Percentiles rank a stretch among this genome's conserved stretches.
Evolutionary conservation across 2,888 invertebrate genomes (phyloP).

Genomic region (Polyommatus iphigenia): DNA sequence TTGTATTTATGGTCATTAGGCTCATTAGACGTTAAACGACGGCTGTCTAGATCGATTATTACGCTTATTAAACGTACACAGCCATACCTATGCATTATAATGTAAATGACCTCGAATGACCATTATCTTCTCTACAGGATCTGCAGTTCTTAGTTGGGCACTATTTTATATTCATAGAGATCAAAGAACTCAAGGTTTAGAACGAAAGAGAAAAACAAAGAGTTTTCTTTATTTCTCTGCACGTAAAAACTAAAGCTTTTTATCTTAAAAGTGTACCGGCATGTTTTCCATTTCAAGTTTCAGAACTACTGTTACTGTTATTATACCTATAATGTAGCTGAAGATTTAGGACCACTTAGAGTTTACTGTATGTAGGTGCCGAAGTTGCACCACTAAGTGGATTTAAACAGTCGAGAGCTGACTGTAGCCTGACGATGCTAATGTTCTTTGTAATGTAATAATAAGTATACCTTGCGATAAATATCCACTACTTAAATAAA

Average conservation of each 20-base stretch:
- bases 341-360: conserved; percentile 8
- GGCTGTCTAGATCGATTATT: neutral
- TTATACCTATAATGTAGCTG: neutral
- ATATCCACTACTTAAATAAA: too few relatives aligned
- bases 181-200: too few relatives aligned
- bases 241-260: too few relatives aligned
- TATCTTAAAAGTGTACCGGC: too few relatives aligned
- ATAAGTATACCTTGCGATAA: neutral
- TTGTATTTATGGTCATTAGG: conserved; percentile 5
- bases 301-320: neutral
- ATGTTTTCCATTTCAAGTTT: neutral
- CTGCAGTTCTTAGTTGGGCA: too few relatives aligned
- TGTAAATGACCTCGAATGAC: neutral
- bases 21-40: neutral
- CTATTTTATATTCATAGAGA: too few relatives aligned
- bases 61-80: neutral
- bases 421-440: neutral
- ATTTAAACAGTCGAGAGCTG: neutral
- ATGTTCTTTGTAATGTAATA: neutral
- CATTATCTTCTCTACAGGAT: neutral
- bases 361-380: neutral
- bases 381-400: neutral
- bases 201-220: too few relatives aligned
- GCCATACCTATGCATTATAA: neutral
- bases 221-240: too few relatives aligned